These are phyloP conservation scores for Bolborhynchus lineola DNA, from an alignment of 2,113 vertebrate genomes.

Conservation along the genomic window DNA sequence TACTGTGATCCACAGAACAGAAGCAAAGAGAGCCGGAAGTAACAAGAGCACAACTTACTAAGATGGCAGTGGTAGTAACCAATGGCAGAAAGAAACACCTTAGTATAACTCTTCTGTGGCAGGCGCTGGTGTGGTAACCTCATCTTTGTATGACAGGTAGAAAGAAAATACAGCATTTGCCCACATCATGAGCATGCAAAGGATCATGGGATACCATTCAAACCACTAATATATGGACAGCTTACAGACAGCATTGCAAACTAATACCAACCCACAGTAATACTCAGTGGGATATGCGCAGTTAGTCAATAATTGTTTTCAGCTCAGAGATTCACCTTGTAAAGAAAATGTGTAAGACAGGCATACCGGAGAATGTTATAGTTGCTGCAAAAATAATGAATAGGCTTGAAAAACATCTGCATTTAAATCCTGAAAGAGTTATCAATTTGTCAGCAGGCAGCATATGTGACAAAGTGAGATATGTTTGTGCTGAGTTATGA, in stretches of 20 bases:
- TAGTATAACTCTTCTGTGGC: not conserved
- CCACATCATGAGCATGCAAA: not conserved
- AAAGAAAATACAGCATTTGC: not conserved
- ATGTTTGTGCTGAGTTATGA: not conserved
- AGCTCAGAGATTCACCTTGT: not conserved
- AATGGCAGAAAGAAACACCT: not conserved
- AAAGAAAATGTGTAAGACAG: not conserved
- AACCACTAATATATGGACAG: not conserved
- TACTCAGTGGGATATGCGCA: not conserved
- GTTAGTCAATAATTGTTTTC: not conserved
- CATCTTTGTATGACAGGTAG: not conserved
- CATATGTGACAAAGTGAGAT: not conserved
- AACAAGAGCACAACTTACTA: not conserved
- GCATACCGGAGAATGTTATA: not conserved
- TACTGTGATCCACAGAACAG: not conserved
- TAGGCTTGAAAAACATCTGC: not conserved
- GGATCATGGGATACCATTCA: not conserved
- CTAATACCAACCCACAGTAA: not conserved
- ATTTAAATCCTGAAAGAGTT: conserved; percentile 32
- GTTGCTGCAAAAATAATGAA: not conserved
- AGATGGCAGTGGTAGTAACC: not conserved
- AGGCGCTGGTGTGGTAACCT: not conserved
- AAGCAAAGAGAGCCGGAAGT: not conserved
- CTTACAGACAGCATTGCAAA: not conserved
- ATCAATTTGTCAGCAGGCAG: conserved; percentile 27